Evolutionary conservation across 2,888 invertebrate genomes (phyloP).

Genomic region (Ypsolopha sequella): DNA sequence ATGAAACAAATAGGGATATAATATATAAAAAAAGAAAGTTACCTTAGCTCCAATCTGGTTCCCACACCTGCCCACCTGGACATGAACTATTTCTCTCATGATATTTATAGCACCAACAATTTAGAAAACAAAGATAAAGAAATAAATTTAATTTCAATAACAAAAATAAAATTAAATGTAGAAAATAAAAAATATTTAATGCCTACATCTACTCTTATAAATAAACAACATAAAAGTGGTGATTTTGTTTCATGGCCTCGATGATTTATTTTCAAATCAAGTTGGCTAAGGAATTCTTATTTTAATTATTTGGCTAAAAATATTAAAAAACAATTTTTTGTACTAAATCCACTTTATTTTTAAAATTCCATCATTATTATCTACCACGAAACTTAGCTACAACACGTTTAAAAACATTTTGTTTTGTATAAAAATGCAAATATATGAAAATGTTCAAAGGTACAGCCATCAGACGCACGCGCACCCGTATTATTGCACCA

Average conservation of each 20-base stretch:
- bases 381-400: neutral
- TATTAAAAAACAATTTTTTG: constrained; percentile 9
- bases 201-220: constrained; percentile 22
- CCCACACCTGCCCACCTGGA: constrained; percentile 72
- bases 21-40: constrained; percentile 19
- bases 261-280: constrained; percentile 10
- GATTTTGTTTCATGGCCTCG: constrained; percentile 22
- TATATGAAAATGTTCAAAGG: neutral
- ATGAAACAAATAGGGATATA: neutral
- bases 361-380: neutral
- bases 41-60: constrained; percentile 86
- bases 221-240: constrained; percentile 18
- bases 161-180: constrained; percentile 23
- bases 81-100: constrained; percentile 87
- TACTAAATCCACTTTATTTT: neutral
- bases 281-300: neutral
- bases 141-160: constrained; percentile 16
- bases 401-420: neutral
- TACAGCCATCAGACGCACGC: neutral
- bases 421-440: constrained; percentile 1
- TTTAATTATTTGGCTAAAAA: constrained; percentile 1
- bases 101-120: constrained; percentile 53
- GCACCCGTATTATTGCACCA: too few species aligned
- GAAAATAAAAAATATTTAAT: constrained; percentile 21
- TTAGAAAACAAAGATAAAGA: constrained; percentile 24